phyloP scores from a whole-genome alignment of 2,888 invertebrate species.

The Criorhina ranunculi region DNA sequence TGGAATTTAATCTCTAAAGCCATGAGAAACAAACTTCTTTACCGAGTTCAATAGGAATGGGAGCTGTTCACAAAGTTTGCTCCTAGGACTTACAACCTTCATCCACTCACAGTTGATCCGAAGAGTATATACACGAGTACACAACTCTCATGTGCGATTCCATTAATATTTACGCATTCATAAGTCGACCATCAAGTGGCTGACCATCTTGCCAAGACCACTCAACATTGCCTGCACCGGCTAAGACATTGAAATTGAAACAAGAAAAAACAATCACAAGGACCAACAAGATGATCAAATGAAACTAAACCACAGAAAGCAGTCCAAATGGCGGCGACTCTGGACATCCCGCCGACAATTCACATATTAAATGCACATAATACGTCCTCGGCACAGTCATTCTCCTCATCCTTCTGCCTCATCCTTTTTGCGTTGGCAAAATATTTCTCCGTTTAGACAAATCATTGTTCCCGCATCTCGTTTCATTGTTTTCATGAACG shows the following conservation, averaged over 20 bases:
- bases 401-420: conserved; percentile 10
- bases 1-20: too few species aligned
- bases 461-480: conserved; percentile 71
- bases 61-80: too few species aligned
- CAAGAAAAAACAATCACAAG: conserved; percentile 28
- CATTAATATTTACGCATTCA: conserved; percentile 70
- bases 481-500: conserved; percentile 72
- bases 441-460: conserved; percentile 74
- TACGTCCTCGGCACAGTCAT: conserved; percentile 16
- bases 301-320: conserved; percentile 77
- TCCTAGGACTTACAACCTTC: too few species aligned
- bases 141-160: conserved; percentile 14
- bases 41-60: too few species aligned
- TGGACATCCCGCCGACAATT: conserved; percentile 70
- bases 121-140: conserved; percentile 31
- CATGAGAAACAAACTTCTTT: too few species aligned
- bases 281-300: conserved; percentile 46
- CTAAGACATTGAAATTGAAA: conserved; percentile 38
- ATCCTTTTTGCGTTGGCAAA: conserved; percentile 46
- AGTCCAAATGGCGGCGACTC: conserved; percentile 70
- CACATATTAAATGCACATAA: conserved; percentile 67
- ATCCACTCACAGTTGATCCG: background rate
- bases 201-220: conserved; percentile 8
- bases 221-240: background rate
- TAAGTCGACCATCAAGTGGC: conserved; percentile 45